A percentile compares a stretch with the other conserved stretches of the same genome.
These are phyloP conservation scores for Tribolium freemani DNA, from an alignment of 2,888 invertebrate species.

Conservation along the genomic window DNA sequence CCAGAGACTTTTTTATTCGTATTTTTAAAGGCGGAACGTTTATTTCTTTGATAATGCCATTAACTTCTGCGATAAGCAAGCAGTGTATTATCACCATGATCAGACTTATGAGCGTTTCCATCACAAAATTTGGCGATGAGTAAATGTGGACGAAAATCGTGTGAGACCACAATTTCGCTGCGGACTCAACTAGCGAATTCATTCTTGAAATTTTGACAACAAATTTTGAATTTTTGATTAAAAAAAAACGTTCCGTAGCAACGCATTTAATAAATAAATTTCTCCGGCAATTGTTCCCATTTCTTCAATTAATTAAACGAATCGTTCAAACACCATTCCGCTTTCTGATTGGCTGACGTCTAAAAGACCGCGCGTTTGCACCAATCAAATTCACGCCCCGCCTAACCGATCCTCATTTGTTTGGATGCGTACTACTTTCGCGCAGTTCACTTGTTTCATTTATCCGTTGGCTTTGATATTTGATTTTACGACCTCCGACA, in stretches of 20 bases:
- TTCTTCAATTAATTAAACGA: no score
- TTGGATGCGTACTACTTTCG: not conserved
- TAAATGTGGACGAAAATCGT: slow-evolving; percentile 30
- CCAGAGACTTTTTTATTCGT: not conserved
- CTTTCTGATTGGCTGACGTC: not conserved
- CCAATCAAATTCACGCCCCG: not conserved
- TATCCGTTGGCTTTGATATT: not conserved
- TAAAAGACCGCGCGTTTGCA: not conserved
- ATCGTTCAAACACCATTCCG: not conserved
- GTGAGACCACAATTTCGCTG: slow-evolving; percentile 4
- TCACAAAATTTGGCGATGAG: slow-evolving; percentile 27
- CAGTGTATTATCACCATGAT: slow-evolving; percentile 23
- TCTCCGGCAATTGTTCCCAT: no score
- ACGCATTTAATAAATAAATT: no score
- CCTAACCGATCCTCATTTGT: not conserved
- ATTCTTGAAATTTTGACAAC: slow-evolving; percentile 21
- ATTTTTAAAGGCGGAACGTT: slow-evolving; percentile 15
- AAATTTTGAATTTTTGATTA: not conserved
- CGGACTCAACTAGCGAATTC: not conserved
- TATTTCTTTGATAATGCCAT: not conserved
- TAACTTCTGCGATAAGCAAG: slow-evolving; percentile 18
- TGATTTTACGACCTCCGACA: not conserved
- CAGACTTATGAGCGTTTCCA: slow-evolving; percentile 23
- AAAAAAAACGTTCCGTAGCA: no score
- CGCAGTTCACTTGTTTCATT: not conserved